Evolutionary conservation across 2,797 vertebrate species (phyloP).

Genomic region (Coranthus polyacanthus): DNA sequence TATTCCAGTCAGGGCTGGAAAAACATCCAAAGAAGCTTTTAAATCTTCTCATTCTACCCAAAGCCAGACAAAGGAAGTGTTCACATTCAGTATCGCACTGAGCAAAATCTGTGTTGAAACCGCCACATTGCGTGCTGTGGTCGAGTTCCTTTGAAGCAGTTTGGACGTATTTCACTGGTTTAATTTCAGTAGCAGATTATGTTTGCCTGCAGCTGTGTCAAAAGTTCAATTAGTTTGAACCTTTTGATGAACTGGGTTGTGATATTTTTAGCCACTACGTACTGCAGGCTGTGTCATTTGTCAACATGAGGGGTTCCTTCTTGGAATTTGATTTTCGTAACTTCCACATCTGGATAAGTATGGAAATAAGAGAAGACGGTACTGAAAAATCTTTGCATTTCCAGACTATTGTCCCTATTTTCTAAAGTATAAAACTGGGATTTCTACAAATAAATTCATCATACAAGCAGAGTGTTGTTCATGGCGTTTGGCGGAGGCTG

Average conservation of each 20-base stretch:
- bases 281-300: conserved; percentile 4
- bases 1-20: conserved; percentile 26
- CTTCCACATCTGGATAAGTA: no score
- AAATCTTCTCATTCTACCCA: conserved; percentile 11
- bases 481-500: no score
- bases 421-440: background rate
- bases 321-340: no score
- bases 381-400: no score
- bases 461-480: no score
- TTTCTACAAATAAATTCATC: no score
- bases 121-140: background rate
- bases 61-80: conserved; percentile 27
- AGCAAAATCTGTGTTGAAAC: conserved; percentile 1
- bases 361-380: no score
- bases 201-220: conserved; percentile 36
- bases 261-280: conserved; percentile 18
- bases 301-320: conserved; percentile 9
- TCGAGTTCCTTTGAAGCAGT: conserved; percentile 12
- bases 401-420: conserved; percentile 1
- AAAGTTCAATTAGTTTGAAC: conserved; percentile 40
- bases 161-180: conserved; percentile 5
- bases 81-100: conserved; percentile 5
- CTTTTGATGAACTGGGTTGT: conserved; percentile 31
- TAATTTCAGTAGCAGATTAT: conserved; percentile 26
- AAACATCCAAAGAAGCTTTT: conserved; percentile 17